Percentiles rank a stretch among this genome's conserved stretches.
Conservation (phyloP, 2,113 vertebrate genomes). For the Rhizomys pruinosus region DNA sequence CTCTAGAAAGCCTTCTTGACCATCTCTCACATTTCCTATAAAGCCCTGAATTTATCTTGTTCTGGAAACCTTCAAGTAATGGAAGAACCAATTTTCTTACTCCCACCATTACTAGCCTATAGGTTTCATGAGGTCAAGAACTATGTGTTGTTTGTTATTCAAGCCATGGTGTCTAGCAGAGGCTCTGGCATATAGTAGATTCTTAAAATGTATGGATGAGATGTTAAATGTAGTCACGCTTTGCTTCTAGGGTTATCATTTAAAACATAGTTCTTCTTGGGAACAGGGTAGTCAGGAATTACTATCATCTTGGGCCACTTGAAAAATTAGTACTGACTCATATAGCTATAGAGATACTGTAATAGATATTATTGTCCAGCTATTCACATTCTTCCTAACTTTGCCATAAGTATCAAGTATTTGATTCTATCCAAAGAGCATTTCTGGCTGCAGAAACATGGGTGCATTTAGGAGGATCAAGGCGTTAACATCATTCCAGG, state of each 20-base stretch:
- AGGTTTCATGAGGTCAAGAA: not conserved
- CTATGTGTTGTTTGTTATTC: not conserved
- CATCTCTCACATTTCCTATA: not conserved
- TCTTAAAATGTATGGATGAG: not conserved
- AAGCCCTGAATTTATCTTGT: not conserved
- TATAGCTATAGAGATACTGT: not conserved
- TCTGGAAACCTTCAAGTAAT: not conserved
- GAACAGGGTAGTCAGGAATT: not conserved
- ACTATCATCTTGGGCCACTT: not conserved
- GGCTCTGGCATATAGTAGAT: not conserved
- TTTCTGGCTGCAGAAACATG: conserved; percentile 2
- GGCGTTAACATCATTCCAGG: not conserved
- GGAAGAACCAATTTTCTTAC: not conserved
- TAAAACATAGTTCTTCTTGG: not conserved
- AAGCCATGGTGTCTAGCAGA: not conserved
- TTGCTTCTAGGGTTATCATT: not conserved
- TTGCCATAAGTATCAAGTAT: not conserved
- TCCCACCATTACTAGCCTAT: not conserved
- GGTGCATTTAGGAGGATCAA: not conserved
- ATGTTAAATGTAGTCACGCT: not conserved
- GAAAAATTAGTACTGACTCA: conserved; percentile 39
- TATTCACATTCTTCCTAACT: not conserved
- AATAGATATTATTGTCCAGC: not conserved
- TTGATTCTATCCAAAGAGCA: not conserved
- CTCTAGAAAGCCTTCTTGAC: not conserved